These are phyloP conservation scores for Coenonympha glycerion DNA, from an alignment of 2,888 invertebrate species.

Conservation along the genomic window DNA sequence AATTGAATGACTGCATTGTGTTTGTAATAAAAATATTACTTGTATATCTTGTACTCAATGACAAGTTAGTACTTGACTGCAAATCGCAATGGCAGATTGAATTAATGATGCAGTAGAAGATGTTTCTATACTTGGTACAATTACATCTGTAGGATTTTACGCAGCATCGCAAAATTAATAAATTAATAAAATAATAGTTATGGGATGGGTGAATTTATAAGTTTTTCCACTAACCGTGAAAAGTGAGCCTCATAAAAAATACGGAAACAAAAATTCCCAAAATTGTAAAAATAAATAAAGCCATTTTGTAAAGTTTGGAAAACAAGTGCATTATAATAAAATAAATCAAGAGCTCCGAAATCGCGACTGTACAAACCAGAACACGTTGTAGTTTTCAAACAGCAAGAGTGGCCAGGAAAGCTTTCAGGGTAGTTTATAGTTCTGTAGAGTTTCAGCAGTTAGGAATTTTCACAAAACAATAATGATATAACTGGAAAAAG, in stretches of 20 bases:
- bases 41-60: background rate
- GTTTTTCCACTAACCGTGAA: slow-evolving; percentile 1
- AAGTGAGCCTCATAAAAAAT: background rate
- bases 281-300: background rate
- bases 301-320: background rate
- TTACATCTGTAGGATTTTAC: no score
- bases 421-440: slow-evolving; percentile 9
- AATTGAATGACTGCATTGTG: slow-evolving; percentile 1
- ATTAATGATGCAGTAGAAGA: background rate
- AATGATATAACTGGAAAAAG: background rate
- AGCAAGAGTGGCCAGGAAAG: slow-evolving; percentile 6
- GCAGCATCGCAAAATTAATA: no score
- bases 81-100: background rate
- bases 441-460: slow-evolving; percentile 5
- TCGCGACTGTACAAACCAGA: no score
- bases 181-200: no score
- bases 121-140: background rate
- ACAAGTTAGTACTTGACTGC: background rate
- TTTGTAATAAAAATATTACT: background rate
- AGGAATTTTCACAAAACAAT: slow-evolving; percentile 4
- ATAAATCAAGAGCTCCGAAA: no score
- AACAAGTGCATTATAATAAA: slow-evolving; percentile 7
- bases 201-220: background rate
- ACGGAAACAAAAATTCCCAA: background rate
- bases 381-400: slow-evolving; percentile 13